These are phyloP conservation scores for Cantharis flavilabris DNA, from an alignment of 2,888 invertebrate species.

Conservation along the genomic window DNA sequence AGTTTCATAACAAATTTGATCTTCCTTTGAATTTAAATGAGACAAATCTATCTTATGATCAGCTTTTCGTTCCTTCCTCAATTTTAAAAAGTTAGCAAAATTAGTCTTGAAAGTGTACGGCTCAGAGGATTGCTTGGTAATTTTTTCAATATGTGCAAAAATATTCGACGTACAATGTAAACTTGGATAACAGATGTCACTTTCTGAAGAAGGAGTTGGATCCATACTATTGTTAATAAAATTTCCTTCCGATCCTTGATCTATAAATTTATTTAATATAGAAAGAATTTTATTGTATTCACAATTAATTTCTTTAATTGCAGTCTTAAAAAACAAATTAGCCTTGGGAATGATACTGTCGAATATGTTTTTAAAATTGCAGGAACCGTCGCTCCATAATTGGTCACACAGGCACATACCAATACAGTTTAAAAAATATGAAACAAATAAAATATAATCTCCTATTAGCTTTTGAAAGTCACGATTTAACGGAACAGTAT, in stretches of 20 bases:
- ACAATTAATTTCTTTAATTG: neutral
- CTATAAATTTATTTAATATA: neutral
- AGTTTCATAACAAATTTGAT: neutral
- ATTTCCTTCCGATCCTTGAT: neutral
- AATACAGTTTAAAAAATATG: slow-evolving; percentile 21
- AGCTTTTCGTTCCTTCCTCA: neutral
- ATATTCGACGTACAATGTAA: neutral
- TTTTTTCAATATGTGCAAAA: neutral
- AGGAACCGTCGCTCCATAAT: slow-evolving; percentile 7
- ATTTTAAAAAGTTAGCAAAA: neutral
- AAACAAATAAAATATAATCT: slow-evolving; percentile 14
- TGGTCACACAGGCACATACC: slow-evolving; percentile 17
- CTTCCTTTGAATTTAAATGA: neutral
- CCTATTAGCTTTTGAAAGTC: slow-evolving; percentile 12
- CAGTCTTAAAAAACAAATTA: neutral
- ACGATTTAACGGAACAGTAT: neutral
- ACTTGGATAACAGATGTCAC: neutral
- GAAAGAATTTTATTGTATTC: slow-evolving; percentile 2
- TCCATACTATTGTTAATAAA: neutral
- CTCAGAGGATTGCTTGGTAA: neutral
- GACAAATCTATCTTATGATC: neutral
- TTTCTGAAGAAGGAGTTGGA: neutral
- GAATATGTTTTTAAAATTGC: slow-evolving; percentile 12
- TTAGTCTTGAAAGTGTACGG: neutral
- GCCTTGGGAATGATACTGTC: slow-evolving; percentile 3